Evolutionary conservation across 2,113 vertebrate genomes (phyloP), one percentile per base, ranked within the genome.

Genomic region (Daubentonia madagascariensis): DNA sequence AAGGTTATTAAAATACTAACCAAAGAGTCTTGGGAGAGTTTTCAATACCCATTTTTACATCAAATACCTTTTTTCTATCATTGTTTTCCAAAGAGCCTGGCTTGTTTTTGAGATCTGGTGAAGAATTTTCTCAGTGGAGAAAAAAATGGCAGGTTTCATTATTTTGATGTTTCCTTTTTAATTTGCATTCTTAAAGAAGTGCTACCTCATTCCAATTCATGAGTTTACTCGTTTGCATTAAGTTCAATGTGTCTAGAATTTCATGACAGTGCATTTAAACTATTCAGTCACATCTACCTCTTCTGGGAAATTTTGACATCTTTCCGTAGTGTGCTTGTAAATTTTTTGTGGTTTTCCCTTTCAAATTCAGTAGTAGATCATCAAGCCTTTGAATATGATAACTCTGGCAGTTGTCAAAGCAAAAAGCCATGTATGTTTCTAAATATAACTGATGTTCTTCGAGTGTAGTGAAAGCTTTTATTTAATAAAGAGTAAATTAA

Each of bases 251-350:
- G 85, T 97, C 88, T 97, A 94, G 94, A 95, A 96, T 98, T 96
- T 97, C 94, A 76, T 97, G 96, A 97, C 96, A 97, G 70, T 95
- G 79, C 61, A 93, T 94, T 97, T 96, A 97, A 98, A 95, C 97
- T 94, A 84, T 96, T 97, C 97, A 97, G 94, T 97, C 94, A 97
- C 78, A 93, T 96, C 94, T 91, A 93, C 92, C 85, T 95, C 97
- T 97, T 98, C 96, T 96, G 97, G 94, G 97, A 97, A 95, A 97
- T 98, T 97, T 75, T 98, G 96, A 96, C 97, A 97, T 97, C 81
- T 98, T 97, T 97, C 96, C 97, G 88, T 95, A 96, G 76, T 79
- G 81, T 94, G 72, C 92, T 91, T 95, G 80, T 96, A 96, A 80
- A 52, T 90, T 97, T 97, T 96, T 86, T 93, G 89, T 83, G 79